phyloP scores from a whole-genome alignment of 2,797 vertebrate genomes.

The Champsocephalus esox region DNA sequence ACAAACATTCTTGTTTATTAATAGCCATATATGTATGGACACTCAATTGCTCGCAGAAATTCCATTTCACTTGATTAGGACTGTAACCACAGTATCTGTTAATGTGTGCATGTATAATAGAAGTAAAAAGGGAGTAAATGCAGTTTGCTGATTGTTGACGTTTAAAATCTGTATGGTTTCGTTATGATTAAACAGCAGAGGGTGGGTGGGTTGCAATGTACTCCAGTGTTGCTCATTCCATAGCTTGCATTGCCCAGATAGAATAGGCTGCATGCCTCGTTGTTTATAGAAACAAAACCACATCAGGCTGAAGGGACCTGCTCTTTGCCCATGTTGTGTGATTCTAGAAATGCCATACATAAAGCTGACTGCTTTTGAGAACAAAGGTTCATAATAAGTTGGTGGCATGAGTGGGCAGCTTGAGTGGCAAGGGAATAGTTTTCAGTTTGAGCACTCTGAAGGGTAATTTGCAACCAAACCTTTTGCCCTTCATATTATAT shows the following conservation, averaged over 20 bases:
- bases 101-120: neutral
- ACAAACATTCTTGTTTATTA: neutral
- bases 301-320: constrained; percentile 8
- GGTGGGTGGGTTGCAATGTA: neutral
- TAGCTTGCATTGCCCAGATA: constrained; percentile 38
- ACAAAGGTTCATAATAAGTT: constrained; percentile 11
- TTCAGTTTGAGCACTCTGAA: neutral
- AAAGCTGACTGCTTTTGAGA: constrained; percentile 10
- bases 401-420: neutral
- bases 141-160: constrained; percentile 6
- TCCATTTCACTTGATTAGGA: neutral
- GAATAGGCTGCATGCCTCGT: constrained; percentile 35
- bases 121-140: constrained; percentile 25
- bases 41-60: neutral
- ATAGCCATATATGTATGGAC: neutral
- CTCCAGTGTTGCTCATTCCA: constrained; percentile 35
- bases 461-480: neutral
- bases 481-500: neutral
- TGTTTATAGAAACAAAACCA: constrained; percentile 52
- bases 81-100: neutral
- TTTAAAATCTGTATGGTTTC: constrained; percentile 10
- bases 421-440: neutral
- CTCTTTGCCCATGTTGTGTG: constrained; percentile 10
- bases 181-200: constrained; percentile 1
- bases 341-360: constrained; percentile 12